phyloP scores from a whole-genome alignment of 2,797 vertebrate species.

The Loriculus beryllinus region DNA sequence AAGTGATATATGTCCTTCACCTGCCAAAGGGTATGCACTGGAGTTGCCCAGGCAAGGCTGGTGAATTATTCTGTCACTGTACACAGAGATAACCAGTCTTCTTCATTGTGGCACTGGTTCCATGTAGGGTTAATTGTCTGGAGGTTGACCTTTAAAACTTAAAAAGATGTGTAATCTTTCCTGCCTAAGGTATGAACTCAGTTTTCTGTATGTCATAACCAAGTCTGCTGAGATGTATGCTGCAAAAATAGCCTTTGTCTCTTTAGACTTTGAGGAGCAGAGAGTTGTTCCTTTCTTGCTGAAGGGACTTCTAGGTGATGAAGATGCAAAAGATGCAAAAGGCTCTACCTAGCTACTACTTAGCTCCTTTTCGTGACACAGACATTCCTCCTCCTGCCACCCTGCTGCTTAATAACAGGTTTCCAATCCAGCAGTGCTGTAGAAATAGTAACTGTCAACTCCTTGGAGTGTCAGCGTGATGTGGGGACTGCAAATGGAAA shows the following conservation, averaged over 20 bases:
- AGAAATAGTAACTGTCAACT: neutral
- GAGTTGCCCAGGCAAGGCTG: neutral
- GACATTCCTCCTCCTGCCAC: neutral
- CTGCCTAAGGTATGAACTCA: neutral
- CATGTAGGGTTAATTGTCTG: neutral
- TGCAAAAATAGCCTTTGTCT: neutral
- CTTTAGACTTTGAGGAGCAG: neutral
- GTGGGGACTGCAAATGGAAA: neutral
- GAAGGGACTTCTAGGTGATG: neutral
- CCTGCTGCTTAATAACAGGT: neutral
- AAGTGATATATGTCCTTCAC: neutral
- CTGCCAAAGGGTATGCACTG: neutral
- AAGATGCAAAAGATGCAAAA: neutral
- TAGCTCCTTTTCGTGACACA: neutral
- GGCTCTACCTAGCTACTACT: neutral
- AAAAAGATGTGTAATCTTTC: neutral
- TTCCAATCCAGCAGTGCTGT: neutral
- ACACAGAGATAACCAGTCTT: neutral
- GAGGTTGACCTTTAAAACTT: slow-evolving; percentile 20
- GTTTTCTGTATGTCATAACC: neutral
- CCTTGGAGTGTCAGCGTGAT: neutral
- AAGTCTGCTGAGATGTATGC: neutral
- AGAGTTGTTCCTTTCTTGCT: neutral
- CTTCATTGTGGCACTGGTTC: neutral
- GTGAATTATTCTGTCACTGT: neutral